A percentile compares a stretch with the other conserved stretches of the same genome.
Conservation (phyloP, 2,888 invertebrate genomes). For the Tachystola acroxantha region DNA sequence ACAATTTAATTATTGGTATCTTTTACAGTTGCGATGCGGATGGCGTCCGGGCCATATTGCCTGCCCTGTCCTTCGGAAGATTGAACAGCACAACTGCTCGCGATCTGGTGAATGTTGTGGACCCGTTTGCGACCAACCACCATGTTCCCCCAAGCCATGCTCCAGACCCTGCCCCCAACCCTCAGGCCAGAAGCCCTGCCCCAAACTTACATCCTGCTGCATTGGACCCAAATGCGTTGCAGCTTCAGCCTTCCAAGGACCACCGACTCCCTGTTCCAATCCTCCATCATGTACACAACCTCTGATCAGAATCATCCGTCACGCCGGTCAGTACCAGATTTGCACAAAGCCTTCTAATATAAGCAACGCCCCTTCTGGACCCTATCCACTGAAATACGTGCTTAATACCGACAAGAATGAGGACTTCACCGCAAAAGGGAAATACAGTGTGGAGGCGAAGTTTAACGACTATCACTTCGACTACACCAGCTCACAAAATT, state of each 20-base stretch:
- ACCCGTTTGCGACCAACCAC: too few relatives aligned
- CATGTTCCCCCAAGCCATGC: slow-evolving; percentile 1
- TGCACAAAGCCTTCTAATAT: slow-evolving; percentile 60
- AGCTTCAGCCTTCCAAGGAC: background rate
- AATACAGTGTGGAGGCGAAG: slow-evolving; percentile 64
- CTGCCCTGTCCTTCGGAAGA: slow-evolving; percentile 55
- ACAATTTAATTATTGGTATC: too few relatives aligned
- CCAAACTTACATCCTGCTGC: slow-evolving; percentile 2
- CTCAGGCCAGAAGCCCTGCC: background rate
- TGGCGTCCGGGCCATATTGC: slow-evolving; percentile 73
- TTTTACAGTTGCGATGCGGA: slow-evolving; percentile 57
- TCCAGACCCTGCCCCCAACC: background rate
- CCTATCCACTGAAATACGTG: slow-evolving; percentile 63
- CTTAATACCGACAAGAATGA: slow-evolving; percentile 39
- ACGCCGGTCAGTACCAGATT: slow-evolving; percentile 59
- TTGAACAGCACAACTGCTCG: slow-evolving; percentile 56
- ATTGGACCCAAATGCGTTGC: background rate
- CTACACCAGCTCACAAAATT: slow-evolving; percentile 61
- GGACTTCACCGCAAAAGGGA: slow-evolving; percentile 19
- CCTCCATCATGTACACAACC: slow-evolving; percentile 34
- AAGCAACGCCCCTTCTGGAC: slow-evolving; percentile 58
- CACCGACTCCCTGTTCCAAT: slow-evolving; percentile 32
- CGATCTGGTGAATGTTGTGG: slow-evolving; percentile 34
- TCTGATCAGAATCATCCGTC: slow-evolving; percentile 54
- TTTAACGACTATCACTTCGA: slow-evolving; percentile 67